A percentile compares a stretch with the other conserved stretches of the same genome.
Conservation (phyloP, 2,113 vertebrate species). For the Pampusana beccarii region DNA sequence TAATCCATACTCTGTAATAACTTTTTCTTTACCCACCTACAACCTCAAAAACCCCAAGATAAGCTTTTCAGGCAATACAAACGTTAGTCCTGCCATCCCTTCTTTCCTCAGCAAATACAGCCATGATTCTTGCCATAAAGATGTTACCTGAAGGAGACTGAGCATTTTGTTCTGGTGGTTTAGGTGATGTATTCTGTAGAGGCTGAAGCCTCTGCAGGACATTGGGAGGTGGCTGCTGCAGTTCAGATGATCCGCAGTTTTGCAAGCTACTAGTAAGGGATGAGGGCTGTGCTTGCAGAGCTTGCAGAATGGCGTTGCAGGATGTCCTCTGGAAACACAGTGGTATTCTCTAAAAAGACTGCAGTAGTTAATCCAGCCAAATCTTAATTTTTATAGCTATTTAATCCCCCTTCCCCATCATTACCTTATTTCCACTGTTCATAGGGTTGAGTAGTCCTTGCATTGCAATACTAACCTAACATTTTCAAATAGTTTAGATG, state of each 20-base stretch:
- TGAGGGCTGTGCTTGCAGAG: conserved; percentile 1
- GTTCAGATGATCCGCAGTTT: neutral
- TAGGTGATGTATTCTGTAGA: neutral
- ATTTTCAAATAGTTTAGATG: neutral
- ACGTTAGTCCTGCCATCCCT: neutral
- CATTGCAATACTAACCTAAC: neutral
- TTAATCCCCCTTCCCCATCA: neutral
- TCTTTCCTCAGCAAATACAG: neutral
- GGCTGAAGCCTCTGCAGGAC: neutral
- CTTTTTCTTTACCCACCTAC: neutral
- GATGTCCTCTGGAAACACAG: neutral
- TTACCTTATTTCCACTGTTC: neutral
- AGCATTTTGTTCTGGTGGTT: conserved; percentile 35
- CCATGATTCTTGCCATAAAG: neutral
- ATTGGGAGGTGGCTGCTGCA: neutral
- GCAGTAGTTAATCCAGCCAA: neutral
- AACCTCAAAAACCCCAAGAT: neutral
- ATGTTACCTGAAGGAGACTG: conserved; percentile 70
- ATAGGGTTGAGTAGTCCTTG: neutral
- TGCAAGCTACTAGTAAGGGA: neutral
- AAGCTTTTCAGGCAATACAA: neutral
- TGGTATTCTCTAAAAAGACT: neutral
- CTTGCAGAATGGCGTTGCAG: neutral
- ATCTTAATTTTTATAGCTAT: neutral
- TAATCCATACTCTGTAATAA: neutral